These are phyloP conservation scores for Drosophila parthenogenetica DNA, from an alignment of 2,888 invertebrate genomes.

Conservation along the genomic window DNA sequence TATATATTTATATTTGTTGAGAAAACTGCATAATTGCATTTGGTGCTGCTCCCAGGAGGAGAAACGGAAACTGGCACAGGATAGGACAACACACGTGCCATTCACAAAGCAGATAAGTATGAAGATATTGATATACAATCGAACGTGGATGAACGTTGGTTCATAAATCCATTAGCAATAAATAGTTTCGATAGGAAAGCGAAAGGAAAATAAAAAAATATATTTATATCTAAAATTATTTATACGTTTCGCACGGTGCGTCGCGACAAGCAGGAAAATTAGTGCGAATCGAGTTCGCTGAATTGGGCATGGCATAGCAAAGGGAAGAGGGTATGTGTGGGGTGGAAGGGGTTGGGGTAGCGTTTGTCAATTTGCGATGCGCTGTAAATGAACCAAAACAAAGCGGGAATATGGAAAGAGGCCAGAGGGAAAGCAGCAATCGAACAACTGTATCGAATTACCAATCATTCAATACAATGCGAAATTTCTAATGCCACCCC, in stretches of 20 bases:
- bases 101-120: constrained; percentile 59
- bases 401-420: constrained; percentile 40
- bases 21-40: constrained; percentile 60
- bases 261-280: constrained; percentile 77
- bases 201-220: constrained; percentile 64
- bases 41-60: constrained; percentile 49
- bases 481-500: not conserved
- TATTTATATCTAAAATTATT: constrained; percentile 62
- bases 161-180: constrained; percentile 83
- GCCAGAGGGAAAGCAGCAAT: constrained; percentile 48
- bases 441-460: constrained; percentile 81
- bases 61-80: constrained; percentile 38
- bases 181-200: constrained; percentile 75
- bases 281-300: constrained; percentile 65
- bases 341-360: constrained; percentile 26
- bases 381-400: constrained; percentile 79
- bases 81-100: constrained; percentile 70
- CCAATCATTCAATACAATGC: constrained; percentile 76
- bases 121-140: constrained; percentile 67
- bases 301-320: not conserved
- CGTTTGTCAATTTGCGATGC: constrained; percentile 74
- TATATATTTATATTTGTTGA: not conserved
- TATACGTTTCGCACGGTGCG: constrained; percentile 74
- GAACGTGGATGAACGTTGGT: constrained; percentile 47
- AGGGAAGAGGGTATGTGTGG: constrained; percentile 1